phyloP scores from a whole-genome alignment of 2,113 vertebrate genomes.

The Tragelaphus strepsiceros region DNA sequence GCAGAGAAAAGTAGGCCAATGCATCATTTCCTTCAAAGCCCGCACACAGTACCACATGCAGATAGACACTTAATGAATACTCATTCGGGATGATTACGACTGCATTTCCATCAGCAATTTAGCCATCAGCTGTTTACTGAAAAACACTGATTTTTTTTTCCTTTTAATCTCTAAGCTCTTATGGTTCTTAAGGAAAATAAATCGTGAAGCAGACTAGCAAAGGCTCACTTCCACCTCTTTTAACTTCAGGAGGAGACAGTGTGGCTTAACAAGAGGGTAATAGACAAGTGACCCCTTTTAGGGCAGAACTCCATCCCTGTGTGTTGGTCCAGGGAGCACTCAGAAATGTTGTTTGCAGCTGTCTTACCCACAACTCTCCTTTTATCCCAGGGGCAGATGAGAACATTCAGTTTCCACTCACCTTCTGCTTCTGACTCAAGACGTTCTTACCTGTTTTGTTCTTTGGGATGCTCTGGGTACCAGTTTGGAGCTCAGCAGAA shows the following conservation, averaged over 20 bases:
- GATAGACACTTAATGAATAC: background rate
- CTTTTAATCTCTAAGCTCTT: background rate
- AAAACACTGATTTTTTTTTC: slow-evolving; percentile 10
- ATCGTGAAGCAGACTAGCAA: background rate
- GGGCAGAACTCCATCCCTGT: background rate
- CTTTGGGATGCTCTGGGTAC: background rate
- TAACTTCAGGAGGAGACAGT: background rate
- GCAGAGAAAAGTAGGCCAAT: background rate
- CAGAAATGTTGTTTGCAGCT: accelerated
- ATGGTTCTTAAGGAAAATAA: background rate
- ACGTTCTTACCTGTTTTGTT: background rate
- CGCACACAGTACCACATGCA: background rate
- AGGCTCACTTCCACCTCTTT: background rate
- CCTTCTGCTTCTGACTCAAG: background rate
- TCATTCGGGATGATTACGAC: background rate
- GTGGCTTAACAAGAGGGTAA: too few relatives aligned
- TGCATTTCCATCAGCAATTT: background rate
- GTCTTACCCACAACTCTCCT: background rate
- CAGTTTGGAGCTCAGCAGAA: background rate
- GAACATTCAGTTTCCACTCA: too few relatives aligned
- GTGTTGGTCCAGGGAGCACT: accelerated
- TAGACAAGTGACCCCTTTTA: background rate
- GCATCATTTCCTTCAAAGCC: background rate
- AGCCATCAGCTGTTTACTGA: slow-evolving; percentile 44
- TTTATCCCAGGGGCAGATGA: background rate